These are phyloP conservation scores for Pseudomyrmex dendroicus DNA, from an alignment of 1,140 invertebrate genomes.

Conservation along the genomic window DNA sequence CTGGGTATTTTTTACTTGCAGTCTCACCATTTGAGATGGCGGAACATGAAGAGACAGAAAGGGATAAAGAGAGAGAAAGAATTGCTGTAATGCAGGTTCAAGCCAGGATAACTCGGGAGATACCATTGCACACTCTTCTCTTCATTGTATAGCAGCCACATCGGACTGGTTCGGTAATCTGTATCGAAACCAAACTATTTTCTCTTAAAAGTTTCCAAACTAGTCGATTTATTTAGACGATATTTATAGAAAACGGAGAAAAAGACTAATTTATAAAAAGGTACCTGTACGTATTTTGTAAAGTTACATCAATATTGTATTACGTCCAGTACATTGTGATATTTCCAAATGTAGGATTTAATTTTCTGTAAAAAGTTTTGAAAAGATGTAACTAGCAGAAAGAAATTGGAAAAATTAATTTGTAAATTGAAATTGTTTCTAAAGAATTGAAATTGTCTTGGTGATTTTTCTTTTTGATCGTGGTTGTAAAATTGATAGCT, in stretches of 20 bases:
- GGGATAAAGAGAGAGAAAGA: slow-evolving; percentile 19
- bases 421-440: too few species aligned
- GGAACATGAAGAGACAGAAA: slow-evolving; percentile 50
- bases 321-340: slow-evolving; percentile 4
- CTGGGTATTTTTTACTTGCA: slow-evolving; percentile 83
- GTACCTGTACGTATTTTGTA: slow-evolving; percentile 29
- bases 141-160: slow-evolving; percentile 65
- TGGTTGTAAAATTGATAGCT: background rate
- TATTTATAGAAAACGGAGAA: background rate
- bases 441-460: too few species aligned
- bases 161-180: slow-evolving; percentile 81
- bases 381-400: background rate
- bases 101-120: slow-evolving; percentile 50
- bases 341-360: slow-evolving; percentile 18
- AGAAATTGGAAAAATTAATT: too few species aligned
- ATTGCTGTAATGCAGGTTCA: slow-evolving; percentile 67
- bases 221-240: background rate
- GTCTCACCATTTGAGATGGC: slow-evolving; percentile 83
- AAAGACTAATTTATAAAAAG: slow-evolving; percentile 42
- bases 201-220: slow-evolving; percentile 56
- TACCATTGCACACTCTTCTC: slow-evolving; percentile 55
- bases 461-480: background rate
- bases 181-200: slow-evolving; percentile 79
- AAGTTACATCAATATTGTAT: slow-evolving; percentile 12
- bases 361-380: background rate